These are phyloP conservation scores for Climacteris rufus DNA, from an alignment of 2,113 vertebrate species.

Conservation along the genomic window DNA sequence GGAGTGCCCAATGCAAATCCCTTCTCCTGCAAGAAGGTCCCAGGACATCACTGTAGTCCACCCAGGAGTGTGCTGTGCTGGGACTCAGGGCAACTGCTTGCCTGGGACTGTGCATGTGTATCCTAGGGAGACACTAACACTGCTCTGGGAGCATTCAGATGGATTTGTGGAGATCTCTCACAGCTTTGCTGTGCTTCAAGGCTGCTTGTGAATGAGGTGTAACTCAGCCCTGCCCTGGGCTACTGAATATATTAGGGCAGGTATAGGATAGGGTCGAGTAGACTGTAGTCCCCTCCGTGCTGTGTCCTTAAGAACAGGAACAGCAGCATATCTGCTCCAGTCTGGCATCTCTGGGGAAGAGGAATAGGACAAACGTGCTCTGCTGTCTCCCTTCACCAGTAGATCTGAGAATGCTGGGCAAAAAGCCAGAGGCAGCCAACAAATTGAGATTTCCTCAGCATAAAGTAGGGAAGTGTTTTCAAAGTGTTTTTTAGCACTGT, in stretches of 20 bases:
- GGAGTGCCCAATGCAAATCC: not conserved
- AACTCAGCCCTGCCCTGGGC: not conserved
- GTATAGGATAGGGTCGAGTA: not conserved
- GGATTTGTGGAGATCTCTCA: not conserved
- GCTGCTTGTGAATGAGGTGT: not conserved
- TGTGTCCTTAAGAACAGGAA: not conserved
- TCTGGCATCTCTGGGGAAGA: not conserved
- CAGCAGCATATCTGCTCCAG: not conserved
- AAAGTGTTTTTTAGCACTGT: not conserved
- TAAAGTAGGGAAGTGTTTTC: not conserved
- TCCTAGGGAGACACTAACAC: not conserved
- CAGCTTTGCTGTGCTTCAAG: not conserved
- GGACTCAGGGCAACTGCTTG: not conserved
- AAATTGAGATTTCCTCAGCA: not conserved
- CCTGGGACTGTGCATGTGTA: accelerated
- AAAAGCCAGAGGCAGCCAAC: not conserved
- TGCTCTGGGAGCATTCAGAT: accelerated
- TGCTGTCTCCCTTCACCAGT: not conserved
- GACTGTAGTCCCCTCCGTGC: not conserved
- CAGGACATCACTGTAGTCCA: not conserved
- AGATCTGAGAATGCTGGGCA: not conserved
- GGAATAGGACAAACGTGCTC: not conserved
- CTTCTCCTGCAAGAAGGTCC: not conserved
- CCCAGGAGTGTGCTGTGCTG: not conserved
- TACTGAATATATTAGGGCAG: not conserved